Percentiles rank a stretch among this genome's conserved stretches.
Evolutionary conservation across 1,140 invertebrate species (phyloP).

Genomic region (Lepeophtheirus salmonis): DNA sequence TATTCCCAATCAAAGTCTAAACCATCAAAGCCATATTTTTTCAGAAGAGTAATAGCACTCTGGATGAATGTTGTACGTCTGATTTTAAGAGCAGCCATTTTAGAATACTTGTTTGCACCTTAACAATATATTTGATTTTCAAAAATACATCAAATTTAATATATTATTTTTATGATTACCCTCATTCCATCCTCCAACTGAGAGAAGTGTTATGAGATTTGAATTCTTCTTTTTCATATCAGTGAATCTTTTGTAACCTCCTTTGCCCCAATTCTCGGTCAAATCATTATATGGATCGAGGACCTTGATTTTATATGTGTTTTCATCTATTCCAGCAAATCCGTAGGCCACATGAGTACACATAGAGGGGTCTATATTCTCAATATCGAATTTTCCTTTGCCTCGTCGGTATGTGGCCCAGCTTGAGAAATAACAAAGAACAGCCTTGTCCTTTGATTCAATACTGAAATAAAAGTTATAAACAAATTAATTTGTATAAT

Average conservation of each 20-base stretch:
- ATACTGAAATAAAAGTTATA: no score
- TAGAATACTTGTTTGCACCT: constrained; percentile 20
- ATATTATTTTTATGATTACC: no score
- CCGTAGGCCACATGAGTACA: constrained; percentile 49
- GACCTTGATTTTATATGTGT: constrained; percentile 26
- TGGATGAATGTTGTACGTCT: constrained; percentile 20
- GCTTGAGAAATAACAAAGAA: no score
- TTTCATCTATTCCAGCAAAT: constrained; percentile 38
- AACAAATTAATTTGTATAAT: no score
- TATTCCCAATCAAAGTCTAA: constrained; percentile 62
- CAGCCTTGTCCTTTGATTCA: no score
- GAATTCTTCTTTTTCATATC: constrained; percentile 29
- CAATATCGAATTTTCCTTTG: no score
- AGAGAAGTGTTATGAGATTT: constrained; percentile 26
- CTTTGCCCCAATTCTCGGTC: constrained; percentile 31
- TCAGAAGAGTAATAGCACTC: constrained; percentile 27
- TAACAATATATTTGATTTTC: no score
- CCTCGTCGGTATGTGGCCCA: no score
- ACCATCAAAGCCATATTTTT: constrained; percentile 56
- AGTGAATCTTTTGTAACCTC: constrained; percentile 23
- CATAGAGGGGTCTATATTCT: constrained; percentile 35
- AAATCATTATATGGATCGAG: constrained; percentile 43
- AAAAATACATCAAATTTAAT: no score
- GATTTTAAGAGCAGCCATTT: constrained; percentile 19
- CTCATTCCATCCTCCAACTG: constrained; percentile 29